Percentiles rank a stretch among this genome's conserved stretches.
phyloP scores from a whole-genome alignment of 92 coral and sea anemone genomes.

The Epizoanthus stellaris region DNA sequence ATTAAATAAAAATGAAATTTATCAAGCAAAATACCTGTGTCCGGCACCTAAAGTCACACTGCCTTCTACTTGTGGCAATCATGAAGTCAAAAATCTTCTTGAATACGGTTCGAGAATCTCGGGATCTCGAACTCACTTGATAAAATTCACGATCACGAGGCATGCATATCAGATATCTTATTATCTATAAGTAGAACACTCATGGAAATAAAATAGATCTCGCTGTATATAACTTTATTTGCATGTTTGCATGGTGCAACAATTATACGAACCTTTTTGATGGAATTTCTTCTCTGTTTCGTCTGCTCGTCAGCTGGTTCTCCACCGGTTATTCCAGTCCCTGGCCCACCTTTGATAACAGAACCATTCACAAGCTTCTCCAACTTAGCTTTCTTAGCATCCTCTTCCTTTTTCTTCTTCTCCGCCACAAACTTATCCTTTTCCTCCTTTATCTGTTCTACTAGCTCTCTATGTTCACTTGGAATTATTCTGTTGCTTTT shows the following conservation, averaged over 20 bases:
- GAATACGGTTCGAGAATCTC: no score
- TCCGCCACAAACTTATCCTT: conserved; percentile 80
- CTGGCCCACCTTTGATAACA: conserved; percentile 45
- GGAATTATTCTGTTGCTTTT: conserved; percentile 2
- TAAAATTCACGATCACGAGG: no score
- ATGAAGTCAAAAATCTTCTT: no score
- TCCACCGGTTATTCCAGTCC: conserved; percentile 71
- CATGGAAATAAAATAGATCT: no score
- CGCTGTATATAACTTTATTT: not conserved
- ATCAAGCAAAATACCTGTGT: not conserved
- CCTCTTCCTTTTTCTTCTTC: conserved; percentile 73
- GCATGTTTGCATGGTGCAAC: not conserved
- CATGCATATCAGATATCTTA: no score
- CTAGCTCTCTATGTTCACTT: conserved; percentile 66
- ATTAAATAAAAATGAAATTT: not conserved
- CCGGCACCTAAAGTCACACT: not conserved
- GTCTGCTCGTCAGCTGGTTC: conserved; percentile 83
- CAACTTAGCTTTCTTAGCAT: conserved; percentile 60
- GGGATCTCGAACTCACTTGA: no score
- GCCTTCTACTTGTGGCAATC: not conserved
- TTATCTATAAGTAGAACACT: no score
- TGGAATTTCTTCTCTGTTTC: conserved; percentile 72
- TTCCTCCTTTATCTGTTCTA: conserved; percentile 81
- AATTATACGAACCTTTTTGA: conserved; percentile 70
- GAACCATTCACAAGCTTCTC: conserved; percentile 73